Percentiles rank a stretch among this genome's conserved stretches.
Evolutionary conservation across 2,888 invertebrate genomes (phyloP).

Genomic region (Eupsilia transversa): DNA sequence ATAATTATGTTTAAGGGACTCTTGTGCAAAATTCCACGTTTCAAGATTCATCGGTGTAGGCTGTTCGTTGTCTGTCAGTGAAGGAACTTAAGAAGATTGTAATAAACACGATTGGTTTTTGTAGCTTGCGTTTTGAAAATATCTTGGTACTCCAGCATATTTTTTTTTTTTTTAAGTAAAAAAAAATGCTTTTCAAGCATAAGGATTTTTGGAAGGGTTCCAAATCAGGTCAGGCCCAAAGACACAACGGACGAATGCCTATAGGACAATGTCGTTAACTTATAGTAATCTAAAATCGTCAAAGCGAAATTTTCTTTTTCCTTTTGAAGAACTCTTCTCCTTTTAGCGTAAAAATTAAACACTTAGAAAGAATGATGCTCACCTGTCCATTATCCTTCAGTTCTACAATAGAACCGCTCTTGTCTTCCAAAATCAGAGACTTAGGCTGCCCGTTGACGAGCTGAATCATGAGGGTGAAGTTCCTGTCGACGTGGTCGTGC

Average conservation of each 20-base stretch:
- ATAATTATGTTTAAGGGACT: too few species aligned
- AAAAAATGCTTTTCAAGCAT: neutral
- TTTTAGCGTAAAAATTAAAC: neutral
- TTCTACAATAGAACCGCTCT: conserved; percentile 91
- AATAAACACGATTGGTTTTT: neutral
- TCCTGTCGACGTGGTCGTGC: conserved; percentile 95
- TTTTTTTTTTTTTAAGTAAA: too few species aligned
- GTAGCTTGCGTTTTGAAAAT: neutral
- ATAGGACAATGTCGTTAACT: neutral
- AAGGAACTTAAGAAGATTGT: neutral
- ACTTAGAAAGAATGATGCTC: conserved; percentile 52
- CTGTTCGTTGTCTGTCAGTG: too few species aligned
- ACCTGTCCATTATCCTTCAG: conserved; percentile 92
- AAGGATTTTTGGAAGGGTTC: neutral
- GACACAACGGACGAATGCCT: neutral
- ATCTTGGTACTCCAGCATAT: neutral
- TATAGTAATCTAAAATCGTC: neutral
- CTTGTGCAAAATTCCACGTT: too few species aligned
- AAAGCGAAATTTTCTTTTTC: neutral
- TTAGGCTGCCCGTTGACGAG: conserved; percentile 93
- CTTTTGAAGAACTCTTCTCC: too few species aligned
- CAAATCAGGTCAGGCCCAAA: neutral
- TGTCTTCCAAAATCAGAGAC: conserved; percentile 93
- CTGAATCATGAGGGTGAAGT: conserved; percentile 95
- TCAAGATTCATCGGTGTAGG: too few species aligned